Base-by-base conservation (phyloP, 2,888 invertebrate species). In the Dusona sp. region DNA sequence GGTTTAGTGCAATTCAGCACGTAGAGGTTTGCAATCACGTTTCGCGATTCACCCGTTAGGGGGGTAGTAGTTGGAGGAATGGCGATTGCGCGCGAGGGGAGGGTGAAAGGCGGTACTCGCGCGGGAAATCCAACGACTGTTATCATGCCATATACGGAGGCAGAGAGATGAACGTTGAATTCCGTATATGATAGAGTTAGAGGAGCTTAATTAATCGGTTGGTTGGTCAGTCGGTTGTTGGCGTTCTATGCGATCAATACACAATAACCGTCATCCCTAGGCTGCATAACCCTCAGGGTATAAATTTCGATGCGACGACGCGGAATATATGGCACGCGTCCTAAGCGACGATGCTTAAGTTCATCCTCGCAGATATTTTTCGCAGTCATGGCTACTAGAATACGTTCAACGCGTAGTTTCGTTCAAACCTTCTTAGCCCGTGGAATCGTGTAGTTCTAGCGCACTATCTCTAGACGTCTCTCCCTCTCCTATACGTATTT, bases 381-480 rank as follows among this genome's bases (percentile, higher is more conserved):
- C 54, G 74, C 70, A 79, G 85, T 85, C 83, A 85, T 68, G 79
- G 74, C 83, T 85, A 79, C 79, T 70, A 70, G 74, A 74, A 74
- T 68, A 79, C 68, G 61, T 64, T 77, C 68, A 61, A 65, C 81
- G 54, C 67, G 83, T 75, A 77, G 64, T 84, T 42, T 80, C 80
- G 80, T 84, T 84, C 75, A 75, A 68, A 75, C 64, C 75, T 42
- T 75, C 64, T 22, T 38, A 42, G 45, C 61, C 75, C 11, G 77
- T 67, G 72, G 65, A 42, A 38, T 64, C 77, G 25, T 19, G 33
- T 72, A 48, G 22, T 54, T 70, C 77, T 48, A 70, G 33, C 68
- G 13, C 67, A n/a, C 19, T 70, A 38, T 68, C 57, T 25, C 73
- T 73, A 61, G 61, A 57, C 77, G 42, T 78, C 29, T 22, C 72